A percentile compares a stretch with the other conserved stretches of the same genome.
Evolutionary conservation across 1,140 invertebrate species (phyloP).

Genomic region (Geopemphigus sp.): DNA sequence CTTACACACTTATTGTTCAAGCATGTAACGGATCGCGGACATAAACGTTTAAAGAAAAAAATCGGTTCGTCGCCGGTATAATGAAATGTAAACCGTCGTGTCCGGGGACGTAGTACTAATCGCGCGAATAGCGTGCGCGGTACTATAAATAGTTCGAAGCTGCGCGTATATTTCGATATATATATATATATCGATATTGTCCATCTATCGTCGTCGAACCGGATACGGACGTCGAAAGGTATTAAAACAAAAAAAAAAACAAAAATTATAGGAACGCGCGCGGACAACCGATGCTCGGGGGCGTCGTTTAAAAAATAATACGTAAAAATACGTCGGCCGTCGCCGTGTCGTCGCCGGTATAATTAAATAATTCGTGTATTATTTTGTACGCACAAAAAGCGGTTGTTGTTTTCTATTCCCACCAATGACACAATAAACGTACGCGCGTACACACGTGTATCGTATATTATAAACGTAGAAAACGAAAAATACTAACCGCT

Average conservation of each 20-base stretch:
- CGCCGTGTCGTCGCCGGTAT: neutral
- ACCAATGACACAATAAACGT: slow-evolving; percentile 22
- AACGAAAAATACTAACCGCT: slow-evolving; percentile 1
- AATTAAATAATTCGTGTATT: slow-evolving; percentile 35
- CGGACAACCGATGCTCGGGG: slow-evolving; percentile 27
- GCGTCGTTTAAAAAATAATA: slow-evolving; percentile 19
- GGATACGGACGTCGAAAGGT: slow-evolving; percentile 24
- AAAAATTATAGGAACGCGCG: neutral
- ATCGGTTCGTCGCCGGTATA: no score
- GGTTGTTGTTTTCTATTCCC: slow-evolving; percentile 6
- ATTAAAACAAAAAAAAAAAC: neutral
- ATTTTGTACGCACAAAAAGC: neutral
- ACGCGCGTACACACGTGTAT: neutral
- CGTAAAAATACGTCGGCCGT: no score
- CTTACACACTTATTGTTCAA: no score
- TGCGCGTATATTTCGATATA: no score
- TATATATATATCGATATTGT: no score
- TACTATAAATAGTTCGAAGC: no score
- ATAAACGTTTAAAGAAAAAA: no score
- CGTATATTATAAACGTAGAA: neutral
- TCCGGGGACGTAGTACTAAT: no score
- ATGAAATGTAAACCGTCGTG: no score
- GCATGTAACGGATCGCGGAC: no score
- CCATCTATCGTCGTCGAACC: slow-evolving; percentile 8
- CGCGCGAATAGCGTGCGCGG: no score